Evolutionary conservation across 1,140 invertebrate genomes (phyloP), one percentile per base, ranked within the genome.

Genomic region (Holotrichia oblita): DNA sequence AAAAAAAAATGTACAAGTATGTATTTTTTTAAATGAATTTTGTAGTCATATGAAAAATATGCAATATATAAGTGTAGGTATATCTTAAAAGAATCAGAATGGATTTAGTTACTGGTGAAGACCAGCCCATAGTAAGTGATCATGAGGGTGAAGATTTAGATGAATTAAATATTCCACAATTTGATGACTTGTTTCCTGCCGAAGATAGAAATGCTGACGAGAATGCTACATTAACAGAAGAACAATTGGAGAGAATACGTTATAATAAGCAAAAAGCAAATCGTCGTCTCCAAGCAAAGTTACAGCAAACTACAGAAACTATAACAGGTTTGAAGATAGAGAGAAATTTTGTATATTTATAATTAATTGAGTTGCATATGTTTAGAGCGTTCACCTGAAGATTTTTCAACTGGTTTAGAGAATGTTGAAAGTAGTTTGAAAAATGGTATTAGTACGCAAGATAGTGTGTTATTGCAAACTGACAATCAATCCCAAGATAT

Each of bases 1-100:
- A 24, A 95, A 95, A 82, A 93, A 90, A 79, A 87, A 91, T 44
- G 88, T 96, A 14, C 82, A 85, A 79, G 85, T 86, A 81, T 76
- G 79, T 83, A 59, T 64, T 73, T 61, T n/a, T n/a, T n/a, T n/a
- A n/a, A n/a, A 9, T 2, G 44, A 12, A 8, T 48, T 14, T 78
- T 74, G 40, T 22, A 27, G 72, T 40, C 0, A n/a, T n/a, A 27
- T 61, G 20, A 7, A 12, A 42, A 73, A 73, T 79, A 34, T 4
- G 14, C 42, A 22, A 8, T 64, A n/a, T 76, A 78, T 75, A 64
- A 74, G 83, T 84, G 59, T 77, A 86, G 85, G 85, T 84, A 12
- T 81, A 84, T 77, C 64, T 86, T 24, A 87, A 85, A 77, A 84
- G 79, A 81, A 83, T 86, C 41, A 78, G 85, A 34, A 80, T 82